Conservation (phyloP, 2,888 invertebrate species). For the Ctena decussata region DNA sequence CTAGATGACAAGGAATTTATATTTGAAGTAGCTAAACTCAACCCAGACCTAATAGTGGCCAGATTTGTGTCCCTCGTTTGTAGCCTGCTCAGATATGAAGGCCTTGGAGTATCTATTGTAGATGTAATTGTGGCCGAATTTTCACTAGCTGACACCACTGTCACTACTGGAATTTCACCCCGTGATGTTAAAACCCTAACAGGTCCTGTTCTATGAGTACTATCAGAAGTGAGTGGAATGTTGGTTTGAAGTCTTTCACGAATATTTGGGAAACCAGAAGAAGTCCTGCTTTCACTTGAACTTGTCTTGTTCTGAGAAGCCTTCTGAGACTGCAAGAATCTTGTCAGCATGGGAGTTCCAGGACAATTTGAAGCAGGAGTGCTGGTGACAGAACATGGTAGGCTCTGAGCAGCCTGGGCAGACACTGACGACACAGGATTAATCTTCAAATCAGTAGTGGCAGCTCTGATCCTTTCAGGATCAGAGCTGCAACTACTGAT, state of each 20-base stretch:
- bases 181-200: background rate
- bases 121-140: background rate
- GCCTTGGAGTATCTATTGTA: background rate
- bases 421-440: too few relatives aligned
- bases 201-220: background rate
- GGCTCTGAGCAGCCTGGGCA: too few relatives aligned
- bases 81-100: background rate
- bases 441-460: too few relatives aligned
- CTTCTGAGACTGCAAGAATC: background rate
- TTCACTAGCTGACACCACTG: constrained; percentile 35
- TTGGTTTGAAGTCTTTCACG: constrained; percentile 48
- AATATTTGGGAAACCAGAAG: constrained; percentile 39
- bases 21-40: background rate
- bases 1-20: background rate
- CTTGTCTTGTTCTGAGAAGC: background rate
- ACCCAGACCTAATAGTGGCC: background rate
- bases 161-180: constrained; percentile 46
- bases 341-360: background rate
- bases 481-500: too few relatives aligned
- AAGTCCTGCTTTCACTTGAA: background rate
- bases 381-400: too few relatives aligned
- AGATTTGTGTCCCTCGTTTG: background rate
- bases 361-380: background rate
- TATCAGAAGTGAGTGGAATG: constrained; percentile 22
- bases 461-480: too few relatives aligned